Percentiles rank a stretch among this genome's conserved stretches.
Evolutionary conservation across 2,888 invertebrate species (phyloP).

Genomic region (Euclidia mi): DNA sequence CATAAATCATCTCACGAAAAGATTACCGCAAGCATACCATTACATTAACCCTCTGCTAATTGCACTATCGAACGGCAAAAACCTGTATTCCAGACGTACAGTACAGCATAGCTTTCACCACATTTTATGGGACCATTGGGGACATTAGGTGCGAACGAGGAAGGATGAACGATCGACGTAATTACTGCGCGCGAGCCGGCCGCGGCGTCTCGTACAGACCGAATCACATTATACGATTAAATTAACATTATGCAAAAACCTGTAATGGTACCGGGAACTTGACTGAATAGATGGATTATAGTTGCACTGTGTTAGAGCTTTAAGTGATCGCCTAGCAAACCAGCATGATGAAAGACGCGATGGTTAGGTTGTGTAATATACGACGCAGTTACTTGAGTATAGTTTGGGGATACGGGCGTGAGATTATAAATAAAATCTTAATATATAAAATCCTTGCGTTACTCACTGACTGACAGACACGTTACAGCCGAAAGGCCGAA

Average conservation of each 20-base stretch:
- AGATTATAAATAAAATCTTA: too few species aligned
- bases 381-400: too few species aligned
- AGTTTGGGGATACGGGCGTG: too few species aligned
- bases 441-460: too few species aligned
- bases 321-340: too few species aligned
- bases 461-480: too few species aligned
- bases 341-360: too few species aligned
- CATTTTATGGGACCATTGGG: slow-evolving; percentile 32
- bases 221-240: slow-evolving; percentile 15
- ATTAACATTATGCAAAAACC: slow-evolving; percentile 22
- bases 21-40: too few species aligned
- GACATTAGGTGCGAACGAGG: slow-evolving; percentile 45
- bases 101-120: slow-evolving; percentile 37
- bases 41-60: not conserved
- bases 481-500: too few species aligned
- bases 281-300: not conserved
- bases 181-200: slow-evolving; percentile 36
- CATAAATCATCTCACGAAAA: not conserved
- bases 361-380: too few species aligned
- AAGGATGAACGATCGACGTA: slow-evolving; percentile 50
- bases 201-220: slow-evolving; percentile 19
- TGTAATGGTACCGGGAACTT: slow-evolving; percentile 1
- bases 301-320: too few species aligned
- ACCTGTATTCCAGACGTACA: slow-evolving; percentile 11
- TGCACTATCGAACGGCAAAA: not conserved